Evolutionary conservation across 2,888 invertebrate species (phyloP).

Genomic region (Mylabris sibirica): DNA sequence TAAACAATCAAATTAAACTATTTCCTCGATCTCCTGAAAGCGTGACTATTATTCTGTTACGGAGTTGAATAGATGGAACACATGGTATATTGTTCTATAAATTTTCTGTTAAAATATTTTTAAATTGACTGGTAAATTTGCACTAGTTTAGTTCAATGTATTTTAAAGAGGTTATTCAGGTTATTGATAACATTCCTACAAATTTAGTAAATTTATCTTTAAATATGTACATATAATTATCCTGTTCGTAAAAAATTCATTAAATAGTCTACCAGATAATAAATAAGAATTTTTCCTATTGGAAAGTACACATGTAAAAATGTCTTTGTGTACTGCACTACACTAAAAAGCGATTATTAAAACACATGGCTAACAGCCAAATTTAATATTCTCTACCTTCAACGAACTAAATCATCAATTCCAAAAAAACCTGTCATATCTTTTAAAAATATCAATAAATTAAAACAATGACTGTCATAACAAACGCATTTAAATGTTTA

Average conservation of each 20-base stretch:
- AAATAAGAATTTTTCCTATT: neutral
- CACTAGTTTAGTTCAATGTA: neutral
- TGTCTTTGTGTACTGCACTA: neutral
- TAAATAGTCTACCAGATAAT: constrained; percentile 9
- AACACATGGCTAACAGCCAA: neutral
- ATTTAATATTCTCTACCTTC: neutral
- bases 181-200: neutral
- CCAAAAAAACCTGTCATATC: neutral
- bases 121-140: neutral
- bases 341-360: neutral
- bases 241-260: constrained; percentile 6
- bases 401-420: neutral
- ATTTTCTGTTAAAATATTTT: neutral
- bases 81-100: neutral
- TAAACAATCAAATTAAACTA: no score
- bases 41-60: no score
- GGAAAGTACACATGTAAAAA: neutral
- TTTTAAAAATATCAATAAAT: neutral
- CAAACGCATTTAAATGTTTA: neutral
- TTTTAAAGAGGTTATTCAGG: neutral
- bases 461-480: neutral
- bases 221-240: neutral
- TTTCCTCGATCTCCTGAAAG: no score
- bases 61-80: neutral
- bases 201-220: neutral